A percentile compares a stretch with the other conserved stretches of the same genome.
These are phyloP conservation scores for Leistus spinibarbis DNA, from an alignment of 2,888 invertebrate species.

Conservation along the genomic window DNA sequence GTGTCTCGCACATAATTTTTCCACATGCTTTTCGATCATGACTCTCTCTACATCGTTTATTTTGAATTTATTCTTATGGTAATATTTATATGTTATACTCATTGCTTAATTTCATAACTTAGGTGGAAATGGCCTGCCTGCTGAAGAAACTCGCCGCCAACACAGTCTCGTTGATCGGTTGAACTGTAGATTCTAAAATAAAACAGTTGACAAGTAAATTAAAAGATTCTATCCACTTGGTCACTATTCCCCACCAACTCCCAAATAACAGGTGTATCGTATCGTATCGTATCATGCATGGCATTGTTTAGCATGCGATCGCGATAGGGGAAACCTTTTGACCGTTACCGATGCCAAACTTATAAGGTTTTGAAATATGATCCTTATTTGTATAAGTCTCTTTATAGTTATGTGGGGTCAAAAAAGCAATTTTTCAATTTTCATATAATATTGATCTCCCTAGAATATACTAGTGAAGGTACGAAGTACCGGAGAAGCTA, in stretches of 20 bases:
- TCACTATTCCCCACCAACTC: not conserved
- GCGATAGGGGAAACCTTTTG: not conserved
- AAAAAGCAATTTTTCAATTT: no score
- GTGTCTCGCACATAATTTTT: constrained; percentile 49
- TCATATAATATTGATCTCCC: no score
- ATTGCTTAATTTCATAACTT: constrained; percentile 35
- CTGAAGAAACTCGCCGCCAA: not conserved
- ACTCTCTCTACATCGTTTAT: not conserved
- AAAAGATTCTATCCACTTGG: no score
- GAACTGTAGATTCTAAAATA: not conserved
- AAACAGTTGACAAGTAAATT: not conserved
- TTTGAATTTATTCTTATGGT: constrained; percentile 28
- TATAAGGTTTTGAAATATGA: not conserved
- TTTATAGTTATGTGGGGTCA: no score
- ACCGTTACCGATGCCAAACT: not conserved
- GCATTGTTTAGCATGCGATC: not conserved
- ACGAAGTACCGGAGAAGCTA: no score
- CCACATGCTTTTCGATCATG: constrained; percentile 48
- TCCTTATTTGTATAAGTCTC: no score
- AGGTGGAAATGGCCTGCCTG: not conserved
- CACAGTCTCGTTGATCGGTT: no score
- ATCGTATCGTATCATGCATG: no score
- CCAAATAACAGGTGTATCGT: not conserved
- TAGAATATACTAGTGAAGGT: no score
- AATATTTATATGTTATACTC: constrained; percentile 34